Conservation (phyloP, 2,888 invertebrate species). For the Orthosia incerta region DNA sequence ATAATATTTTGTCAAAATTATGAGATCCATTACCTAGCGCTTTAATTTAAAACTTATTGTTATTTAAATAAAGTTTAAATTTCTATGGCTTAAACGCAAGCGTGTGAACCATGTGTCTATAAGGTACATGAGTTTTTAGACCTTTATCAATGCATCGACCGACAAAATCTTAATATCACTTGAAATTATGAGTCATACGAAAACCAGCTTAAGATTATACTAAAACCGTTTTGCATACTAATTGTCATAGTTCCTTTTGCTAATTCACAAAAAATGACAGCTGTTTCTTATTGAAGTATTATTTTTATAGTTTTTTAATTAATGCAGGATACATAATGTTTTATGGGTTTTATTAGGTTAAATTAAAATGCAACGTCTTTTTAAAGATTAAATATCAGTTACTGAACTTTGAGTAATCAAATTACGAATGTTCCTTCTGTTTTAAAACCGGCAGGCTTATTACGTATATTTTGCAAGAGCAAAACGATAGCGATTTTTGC, state of each 20-base stretch:
- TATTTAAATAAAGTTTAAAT: constrained; percentile 26
- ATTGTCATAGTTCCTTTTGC: constrained; percentile 59
- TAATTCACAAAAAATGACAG: constrained; percentile 65
- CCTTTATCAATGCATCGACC: constrained; percentile 64
- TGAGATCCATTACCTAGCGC: background rate
- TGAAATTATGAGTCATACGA: constrained; percentile 59
- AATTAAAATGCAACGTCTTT: constrained; percentile 2
- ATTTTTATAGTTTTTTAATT: constrained; percentile 53
- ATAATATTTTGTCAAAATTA: constrained; percentile 51
- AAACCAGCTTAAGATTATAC: constrained; percentile 56
- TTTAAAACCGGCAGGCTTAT: no score
- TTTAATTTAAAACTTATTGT: constrained; percentile 12
- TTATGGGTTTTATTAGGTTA: constrained; percentile 17
- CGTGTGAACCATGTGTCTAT: constrained; percentile 46
- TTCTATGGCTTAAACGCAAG: constrained; percentile 5
- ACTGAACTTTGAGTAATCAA: background rate
- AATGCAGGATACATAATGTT: constrained; percentile 51
- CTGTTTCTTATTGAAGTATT: constrained; percentile 66
- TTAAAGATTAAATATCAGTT: constrained; percentile 6
- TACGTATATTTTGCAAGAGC: no score
- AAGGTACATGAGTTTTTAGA: constrained; percentile 48
- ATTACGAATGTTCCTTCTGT: background rate
- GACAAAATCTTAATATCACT: constrained; percentile 66
- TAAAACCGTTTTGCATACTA: constrained; percentile 59
- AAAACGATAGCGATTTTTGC: no score